Base-by-base conservation (phyloP, 2,888 invertebrate genomes). In the Meloe dianella region DNA sequence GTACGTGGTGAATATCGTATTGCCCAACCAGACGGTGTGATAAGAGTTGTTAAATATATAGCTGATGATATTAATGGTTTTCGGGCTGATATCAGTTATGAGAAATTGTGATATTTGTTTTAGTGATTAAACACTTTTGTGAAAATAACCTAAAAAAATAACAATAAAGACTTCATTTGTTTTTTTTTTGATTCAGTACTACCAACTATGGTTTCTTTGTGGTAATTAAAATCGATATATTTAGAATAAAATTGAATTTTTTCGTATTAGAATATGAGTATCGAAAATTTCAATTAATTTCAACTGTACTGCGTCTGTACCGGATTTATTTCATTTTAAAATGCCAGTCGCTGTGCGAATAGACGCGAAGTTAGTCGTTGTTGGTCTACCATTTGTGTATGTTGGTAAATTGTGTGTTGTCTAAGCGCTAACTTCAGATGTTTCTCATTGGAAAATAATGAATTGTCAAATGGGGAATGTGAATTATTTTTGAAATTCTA, bases 31-130 rank as follows among this genome's bases (percentile, higher is more conserved):
- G 92, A 92, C 80, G 93, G 93, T 71, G 87, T 89, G 66, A 84
- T 91, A 64, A 85, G 93, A 74, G 87, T 90, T 60, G 93, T 93
- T 56, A 87, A 89, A 75, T 93, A 93, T 77, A 90, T 89, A 0
- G 91, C 92, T 10, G 92, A 92, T 81, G 87, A 90, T 62, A 86
- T 87, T 75, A 90, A 91, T 77, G 93, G 93, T 54, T 93, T 92
- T 85, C 90, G 90, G 85, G 92, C 85, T 10, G 82, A 81, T 47
- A 81, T 85, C 22, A 78, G 81, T 66, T 82, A 83, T 64, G 71
- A 65, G 4, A 70, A 61, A 3, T n/a, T 54, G 54, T 54, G 54
- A 54, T 54, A 27, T 7, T 27, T n/a, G 7, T 54, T n/a, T 24
- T 54, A 22, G 8, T 22, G 1, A n/a, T n/a, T 10, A 20, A 10